These are phyloP conservation scores for Chymomyza costata DNA, from an alignment of 1,140 invertebrate species.

Conservation along the genomic window DNA sequence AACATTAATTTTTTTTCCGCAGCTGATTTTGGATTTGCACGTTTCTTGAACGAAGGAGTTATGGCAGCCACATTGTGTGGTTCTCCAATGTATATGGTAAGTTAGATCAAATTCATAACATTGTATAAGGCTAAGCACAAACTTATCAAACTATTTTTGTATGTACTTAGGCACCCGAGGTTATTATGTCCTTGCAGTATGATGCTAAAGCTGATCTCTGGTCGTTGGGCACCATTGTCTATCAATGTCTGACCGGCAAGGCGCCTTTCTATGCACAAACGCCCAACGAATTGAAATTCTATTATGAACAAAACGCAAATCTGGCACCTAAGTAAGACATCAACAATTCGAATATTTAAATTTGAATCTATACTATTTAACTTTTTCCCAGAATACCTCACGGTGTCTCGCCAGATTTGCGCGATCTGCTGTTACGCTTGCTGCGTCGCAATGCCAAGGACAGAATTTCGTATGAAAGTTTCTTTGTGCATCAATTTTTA, in stretches of 20 bases:
- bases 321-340: constrained; percentile 91
- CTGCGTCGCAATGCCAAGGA: constrained; percentile 95
- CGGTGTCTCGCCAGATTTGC: constrained; percentile 92
- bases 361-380: not conserved
- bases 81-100: constrained; percentile 99
- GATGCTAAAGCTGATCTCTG: constrained; percentile 99
- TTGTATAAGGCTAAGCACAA: not conserved
- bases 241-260: constrained; percentile 98
- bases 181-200: constrained; percentile 99
- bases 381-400: constrained; percentile 86
- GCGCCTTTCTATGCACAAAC: constrained; percentile 98
- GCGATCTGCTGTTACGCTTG: constrained; percentile 89
- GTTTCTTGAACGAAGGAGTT: constrained; percentile 98
- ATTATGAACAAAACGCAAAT: constrained; percentile 98
- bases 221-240: constrained; percentile 99
- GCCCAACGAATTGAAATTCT: constrained; percentile 97
- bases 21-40: constrained; percentile 99
- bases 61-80: constrained; percentile 99
- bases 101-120: not conserved
- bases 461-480: constrained; percentile 95
- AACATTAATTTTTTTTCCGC: constrained; percentile 4
- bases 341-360: not conserved
- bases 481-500: constrained; percentile 95
- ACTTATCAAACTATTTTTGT: not conserved
- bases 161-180: constrained; percentile 91